Base-by-base conservation (phyloP, 1,140 invertebrate species). In the Bradynema listronoti region DNA sequence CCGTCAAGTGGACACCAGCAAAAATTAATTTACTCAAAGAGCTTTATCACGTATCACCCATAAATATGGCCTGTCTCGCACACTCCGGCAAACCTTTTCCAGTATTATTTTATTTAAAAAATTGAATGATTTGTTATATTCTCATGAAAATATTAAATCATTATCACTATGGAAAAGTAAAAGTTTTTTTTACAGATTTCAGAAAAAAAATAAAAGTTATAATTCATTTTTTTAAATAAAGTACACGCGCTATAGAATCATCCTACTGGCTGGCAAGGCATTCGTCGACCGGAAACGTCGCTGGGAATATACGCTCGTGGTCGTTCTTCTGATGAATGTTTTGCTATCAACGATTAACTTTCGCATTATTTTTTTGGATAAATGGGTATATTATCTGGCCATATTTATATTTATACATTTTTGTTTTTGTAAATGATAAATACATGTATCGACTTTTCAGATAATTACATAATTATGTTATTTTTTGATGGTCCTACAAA, bases 61-160 rank as follows among this genome's bases (percentile, higher is more conserved):
- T 69, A 27, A 69, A 69, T 45, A 58, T 67, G 32, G 65, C 60
- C 34, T 67, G 65, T 32, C 43, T 67, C 11, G 39, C 47, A 33
- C 65, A 67, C 25, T 49, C 61, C 22, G 65, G 65, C 1, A 14
- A 67, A 36, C 30, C 63, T 6, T 56, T 67, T 22, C 19, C 36
- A 11, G 63, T 65, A 47, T 30, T 4, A 54, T 66, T 57, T 4
- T 46, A 4, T 24, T 34, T 5, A 56, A 11, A 4, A 6, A 56
- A 55, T 25, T 47, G 22, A 16, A 22, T 25, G 25, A 22, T 25
- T 4, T 9, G 41, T n/a, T n/a, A n/a, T n/a, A n/a, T 63, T 51
- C 42, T 62, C 24, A 19, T n/a, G 45, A 41, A n/a, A n/a, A 54
- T 19, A 0, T 19, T 29, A 33, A 27, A 27, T 32, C 4, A 6